phyloP scores from a whole-genome alignment of 2,888 invertebrate genomes.

The Adelognathus sp. region DNA sequence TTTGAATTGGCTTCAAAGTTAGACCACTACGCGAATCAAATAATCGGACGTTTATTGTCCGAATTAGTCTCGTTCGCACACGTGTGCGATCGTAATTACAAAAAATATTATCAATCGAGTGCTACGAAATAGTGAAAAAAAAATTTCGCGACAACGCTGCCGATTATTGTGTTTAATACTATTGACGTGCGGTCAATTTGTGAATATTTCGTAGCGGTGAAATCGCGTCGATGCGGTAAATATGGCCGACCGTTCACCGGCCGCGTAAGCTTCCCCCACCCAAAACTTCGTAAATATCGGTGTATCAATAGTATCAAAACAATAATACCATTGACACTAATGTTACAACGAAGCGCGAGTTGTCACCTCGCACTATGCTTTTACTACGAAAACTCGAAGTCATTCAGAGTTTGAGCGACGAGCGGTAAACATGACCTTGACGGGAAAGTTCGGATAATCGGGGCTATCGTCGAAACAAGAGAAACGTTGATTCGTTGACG shows the following conservation, averaged over 20 bases:
- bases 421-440: conserved; percentile 13
- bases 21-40: conserved; percentile 13
- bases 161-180: not conserved
- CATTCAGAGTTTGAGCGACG: not conserved
- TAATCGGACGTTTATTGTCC: not conserved
- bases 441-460: not conserved
- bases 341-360: not conserved
- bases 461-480: not conserved
- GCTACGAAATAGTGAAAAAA: not conserved
- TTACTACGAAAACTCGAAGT: not conserved
- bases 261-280: conserved; percentile 11
- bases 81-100: too few species aligned
- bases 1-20: not conserved
- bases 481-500: not conserved
- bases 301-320: conserved; percentile 24
- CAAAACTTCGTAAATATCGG: not conserved
- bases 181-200: not conserved
- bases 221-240: conserved; percentile 6
- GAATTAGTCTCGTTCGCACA: not conserved
- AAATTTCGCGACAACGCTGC: not conserved
- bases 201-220: not conserved
- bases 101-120: not conserved
- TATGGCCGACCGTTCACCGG: conserved; percentile 32
- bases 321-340: conserved; percentile 16
- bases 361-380: not conserved